These are phyloP conservation scores for Eupeodes latifasciatus DNA, from an alignment of 2,888 invertebrate genomes.

Conservation along the genomic window DNA sequence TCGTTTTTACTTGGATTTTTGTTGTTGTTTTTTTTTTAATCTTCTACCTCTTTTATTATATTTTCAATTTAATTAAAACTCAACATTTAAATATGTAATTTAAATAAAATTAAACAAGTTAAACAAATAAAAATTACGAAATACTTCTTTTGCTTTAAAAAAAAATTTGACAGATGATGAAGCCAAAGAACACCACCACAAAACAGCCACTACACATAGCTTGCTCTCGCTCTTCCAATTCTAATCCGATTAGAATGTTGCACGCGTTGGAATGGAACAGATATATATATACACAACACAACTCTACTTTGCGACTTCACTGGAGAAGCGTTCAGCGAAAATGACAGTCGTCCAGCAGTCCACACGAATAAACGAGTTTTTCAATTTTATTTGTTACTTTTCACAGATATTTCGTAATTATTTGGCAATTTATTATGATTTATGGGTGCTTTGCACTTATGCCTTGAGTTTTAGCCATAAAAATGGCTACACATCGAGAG, in stretches of 20 bases:
- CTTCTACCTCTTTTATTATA: neutral
- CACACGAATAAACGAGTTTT: conserved; percentile 45
- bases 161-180: conserved; percentile 61
- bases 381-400: conserved; percentile 4
- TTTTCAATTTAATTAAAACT: neutral
- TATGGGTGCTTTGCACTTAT: conserved; percentile 10
- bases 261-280: conserved; percentile 75
- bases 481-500: conserved; percentile 37
- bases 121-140: conserved; percentile 37
- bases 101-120: neutral
- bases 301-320: neutral
- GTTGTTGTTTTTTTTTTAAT: neutral
- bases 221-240: conserved; percentile 70
- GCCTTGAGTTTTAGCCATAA: conserved; percentile 28
- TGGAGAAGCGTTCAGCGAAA: conserved; percentile 59
- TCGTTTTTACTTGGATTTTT: neutral
- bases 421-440: conserved; percentile 54
- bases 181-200: conserved; percentile 33
- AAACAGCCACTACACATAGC: conserved; percentile 53
- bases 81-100: conserved; percentile 10
- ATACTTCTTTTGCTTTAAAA: neutral
- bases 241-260: conserved; percentile 68
- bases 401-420: conserved; percentile 41
- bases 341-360: conserved; percentile 43
- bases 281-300: conserved; percentile 51